Conservation (phyloP, 1,140 invertebrate species). For the Diorhabda carinulata region DNA sequence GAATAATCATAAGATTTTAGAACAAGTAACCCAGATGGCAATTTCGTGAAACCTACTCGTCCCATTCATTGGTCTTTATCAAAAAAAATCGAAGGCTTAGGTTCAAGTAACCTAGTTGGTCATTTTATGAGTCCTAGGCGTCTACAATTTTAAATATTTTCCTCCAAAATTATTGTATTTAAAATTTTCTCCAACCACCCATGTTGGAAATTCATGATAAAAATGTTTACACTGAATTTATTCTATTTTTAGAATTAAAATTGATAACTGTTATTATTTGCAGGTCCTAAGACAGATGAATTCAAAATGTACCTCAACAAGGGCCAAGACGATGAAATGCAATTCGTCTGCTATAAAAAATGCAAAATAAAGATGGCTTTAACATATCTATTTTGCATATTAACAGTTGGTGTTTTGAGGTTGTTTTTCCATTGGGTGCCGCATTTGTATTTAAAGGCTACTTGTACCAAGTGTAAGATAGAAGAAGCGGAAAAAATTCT, state of each 20-base stretch:
- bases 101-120: no score
- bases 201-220: not conserved
- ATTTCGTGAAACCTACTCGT: no score
- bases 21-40: no score
- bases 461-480: constrained; percentile 66
- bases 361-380: constrained; percentile 52
- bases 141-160: no score
- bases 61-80: no score
- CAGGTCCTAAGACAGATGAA: constrained; percentile 21
- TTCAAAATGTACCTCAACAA: constrained; percentile 55
- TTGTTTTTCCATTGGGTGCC: constrained; percentile 87
- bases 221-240: not conserved
- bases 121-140: no score
- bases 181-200: not conserved
- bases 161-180: no score
- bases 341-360: constrained; percentile 62
- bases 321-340: constrained; percentile 68
- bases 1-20: no score
- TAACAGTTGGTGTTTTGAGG: constrained; percentile 70
- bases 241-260: not conserved
- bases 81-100: no score
- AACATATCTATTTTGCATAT: constrained; percentile 61
- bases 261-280: constrained; percentile 13
- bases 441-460: constrained; percentile 70
- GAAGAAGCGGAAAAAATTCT: constrained; percentile 71